Evolutionary conservation across 2,888 invertebrate genomes (phyloP).

Genomic region (Stenolophus ochropezus): DNA sequence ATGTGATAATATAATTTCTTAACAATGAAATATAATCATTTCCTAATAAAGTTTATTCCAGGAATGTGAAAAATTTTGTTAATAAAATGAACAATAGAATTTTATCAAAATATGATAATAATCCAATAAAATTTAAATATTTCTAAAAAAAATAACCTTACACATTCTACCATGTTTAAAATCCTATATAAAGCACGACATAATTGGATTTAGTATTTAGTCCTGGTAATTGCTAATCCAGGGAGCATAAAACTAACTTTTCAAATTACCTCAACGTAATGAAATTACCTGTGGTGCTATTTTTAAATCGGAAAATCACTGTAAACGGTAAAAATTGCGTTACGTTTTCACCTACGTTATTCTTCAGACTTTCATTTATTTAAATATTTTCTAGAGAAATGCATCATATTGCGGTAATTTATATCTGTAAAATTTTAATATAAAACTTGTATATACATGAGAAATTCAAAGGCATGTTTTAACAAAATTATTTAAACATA

Average conservation of each 20-base stretch:
- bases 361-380: conserved; percentile 27
- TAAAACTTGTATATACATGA: not conserved
- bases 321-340: not conserved
- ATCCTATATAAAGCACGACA: not conserved
- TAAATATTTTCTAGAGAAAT: not conserved
- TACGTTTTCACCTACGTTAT: not conserved
- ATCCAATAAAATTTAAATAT: not conserved
- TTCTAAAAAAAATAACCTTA: not conserved
- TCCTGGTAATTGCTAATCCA: conserved; percentile 5
- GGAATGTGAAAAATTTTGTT: not conserved
- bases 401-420: not conserved
- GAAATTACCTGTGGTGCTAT: conserved; percentile 18
- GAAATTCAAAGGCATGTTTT: too few species aligned
- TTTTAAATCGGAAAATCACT: conserved; percentile 37
- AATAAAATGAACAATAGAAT: not conserved
- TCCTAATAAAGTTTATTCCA: too few species aligned
- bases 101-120: not conserved
- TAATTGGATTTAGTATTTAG: not conserved
- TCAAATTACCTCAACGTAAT: conserved; percentile 19
- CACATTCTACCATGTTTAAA: not conserved
- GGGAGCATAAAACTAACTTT: not conserved
- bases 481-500: too few species aligned
- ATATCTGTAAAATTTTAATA: not conserved
- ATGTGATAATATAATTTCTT: too few species aligned
- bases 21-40: too few species aligned